Evolutionary conservation across 1,140 invertebrate genomes (phyloP).

Genomic region (Formica selysi): DNA sequence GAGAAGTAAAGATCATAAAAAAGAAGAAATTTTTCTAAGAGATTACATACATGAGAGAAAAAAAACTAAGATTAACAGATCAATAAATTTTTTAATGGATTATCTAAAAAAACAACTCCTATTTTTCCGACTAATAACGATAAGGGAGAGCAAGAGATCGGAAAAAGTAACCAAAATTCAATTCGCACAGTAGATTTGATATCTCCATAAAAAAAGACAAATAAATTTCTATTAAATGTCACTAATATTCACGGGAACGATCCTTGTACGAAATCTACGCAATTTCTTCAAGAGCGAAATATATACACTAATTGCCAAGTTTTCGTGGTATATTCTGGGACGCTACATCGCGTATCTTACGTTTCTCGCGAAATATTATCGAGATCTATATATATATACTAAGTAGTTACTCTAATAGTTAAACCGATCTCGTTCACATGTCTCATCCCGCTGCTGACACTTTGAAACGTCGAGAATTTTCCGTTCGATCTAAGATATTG

Average conservation of each 20-base stretch:
- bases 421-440: slow-evolving; percentile 28
- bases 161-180: not conserved
- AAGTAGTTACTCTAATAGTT: not conserved
- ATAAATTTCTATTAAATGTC: slow-evolving; percentile 1
- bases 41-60: not conserved
- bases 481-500: not conserved
- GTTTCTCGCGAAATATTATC: not conserved
- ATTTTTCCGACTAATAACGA: not conserved
- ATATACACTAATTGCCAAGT: slow-evolving; percentile 24
- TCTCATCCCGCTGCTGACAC: not conserved
- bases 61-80: not conserved
- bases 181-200: not conserved
- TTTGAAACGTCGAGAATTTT: not conserved
- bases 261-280: not conserved
- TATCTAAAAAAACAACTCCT: not conserved
- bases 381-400: not conserved
- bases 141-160: not conserved
- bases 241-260: not conserved
- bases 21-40: not conserved
- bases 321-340: slow-evolving; percentile 32
- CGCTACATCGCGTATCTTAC: not conserved
- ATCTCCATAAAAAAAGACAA: not conserved
- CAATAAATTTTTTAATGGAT: not conserved
- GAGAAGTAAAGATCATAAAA: slow-evolving; percentile 2
- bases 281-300: not conserved